Conservation (phyloP, 92 coral and sea anemone genomes). For the Phymanthus crucifer region DNA sequence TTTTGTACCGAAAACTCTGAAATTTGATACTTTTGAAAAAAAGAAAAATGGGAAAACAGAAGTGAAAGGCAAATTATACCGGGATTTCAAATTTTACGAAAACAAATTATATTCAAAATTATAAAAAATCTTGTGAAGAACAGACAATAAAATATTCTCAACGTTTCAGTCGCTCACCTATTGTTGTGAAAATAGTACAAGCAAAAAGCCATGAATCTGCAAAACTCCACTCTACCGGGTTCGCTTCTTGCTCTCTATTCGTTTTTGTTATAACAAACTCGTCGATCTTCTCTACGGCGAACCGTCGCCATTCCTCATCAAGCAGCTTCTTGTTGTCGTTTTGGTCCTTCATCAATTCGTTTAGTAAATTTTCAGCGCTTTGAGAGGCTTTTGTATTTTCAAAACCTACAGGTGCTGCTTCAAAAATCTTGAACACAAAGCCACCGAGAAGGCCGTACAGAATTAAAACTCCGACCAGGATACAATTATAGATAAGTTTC, state of each 20-base stretch:
- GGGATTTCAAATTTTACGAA: no score
- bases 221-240: conserved; percentile 52
- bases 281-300: conserved; percentile 51
- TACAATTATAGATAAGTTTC: conserved; percentile 42
- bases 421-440: conserved; percentile 60
- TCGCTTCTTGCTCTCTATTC: conserved; percentile 10
- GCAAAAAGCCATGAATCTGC: conserved; percentile 81
- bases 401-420: conserved; percentile 39
- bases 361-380: conserved; percentile 38
- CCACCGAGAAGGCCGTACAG: conserved; percentile 62
- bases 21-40: no score
- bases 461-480: conserved; percentile 50
- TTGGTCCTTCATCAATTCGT: conserved; percentile 50
- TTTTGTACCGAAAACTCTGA: no score
- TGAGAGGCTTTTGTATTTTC: conserved; percentile 15
- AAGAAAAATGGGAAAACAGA: no score
- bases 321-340: conserved; percentile 16
- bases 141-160: no score
- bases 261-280: conserved; percentile 20
- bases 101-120: no score
- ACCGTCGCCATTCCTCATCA: conserved; percentile 57
- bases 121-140: no score
- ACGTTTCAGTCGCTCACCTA: conserved; percentile 48
- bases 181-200: conserved; percentile 72
- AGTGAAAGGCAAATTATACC: no score